These are phyloP conservation scores for Sphaerodactylus townsendi DNA, from an alignment of 2,113 vertebrate genomes.

Conservation along the genomic window DNA sequence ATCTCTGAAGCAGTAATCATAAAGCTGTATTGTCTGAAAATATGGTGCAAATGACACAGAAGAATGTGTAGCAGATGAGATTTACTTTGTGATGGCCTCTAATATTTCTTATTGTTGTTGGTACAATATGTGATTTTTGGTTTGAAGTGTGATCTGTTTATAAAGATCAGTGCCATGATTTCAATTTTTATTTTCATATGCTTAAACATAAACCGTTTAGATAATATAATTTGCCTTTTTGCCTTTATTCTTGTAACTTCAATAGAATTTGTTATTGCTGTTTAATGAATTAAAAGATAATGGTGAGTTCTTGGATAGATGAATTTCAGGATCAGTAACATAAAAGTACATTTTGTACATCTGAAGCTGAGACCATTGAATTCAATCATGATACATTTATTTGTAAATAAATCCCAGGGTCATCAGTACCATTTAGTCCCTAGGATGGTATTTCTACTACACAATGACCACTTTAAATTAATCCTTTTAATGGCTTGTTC, in stretches of 20 bases:
- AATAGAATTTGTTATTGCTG: not conserved
- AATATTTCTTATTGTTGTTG: conserved; percentile 21
- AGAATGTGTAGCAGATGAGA: conserved; percentile 13
- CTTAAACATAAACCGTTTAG: not conserved
- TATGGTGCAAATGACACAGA: not conserved
- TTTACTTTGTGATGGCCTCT: conserved; percentile 27
- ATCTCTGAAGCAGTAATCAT: not conserved
- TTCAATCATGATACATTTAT: not conserved
- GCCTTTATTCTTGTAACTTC: not conserved
- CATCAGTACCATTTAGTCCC: not conserved
- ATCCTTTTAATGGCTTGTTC: too few relatives aligned
- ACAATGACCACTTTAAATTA: too few relatives aligned
- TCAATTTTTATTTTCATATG: not conserved
- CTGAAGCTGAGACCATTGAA: not conserved
- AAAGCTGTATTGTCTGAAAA: conserved; percentile 29
- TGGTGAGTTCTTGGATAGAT: not conserved
- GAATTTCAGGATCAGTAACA: not conserved
- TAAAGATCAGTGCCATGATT: conserved; percentile 4
- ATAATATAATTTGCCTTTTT: not conserved
- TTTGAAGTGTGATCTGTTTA: not conserved
- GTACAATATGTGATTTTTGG: not conserved
- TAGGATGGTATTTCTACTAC: not conserved
- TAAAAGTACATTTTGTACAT: not conserved
- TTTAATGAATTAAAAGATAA: not conserved
- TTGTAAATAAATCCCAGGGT: not conserved